These are phyloP conservation scores for Chrysomallon squamiferum DNA, from an alignment of 1,140 invertebrate genomes.

Conservation along the genomic window DNA sequence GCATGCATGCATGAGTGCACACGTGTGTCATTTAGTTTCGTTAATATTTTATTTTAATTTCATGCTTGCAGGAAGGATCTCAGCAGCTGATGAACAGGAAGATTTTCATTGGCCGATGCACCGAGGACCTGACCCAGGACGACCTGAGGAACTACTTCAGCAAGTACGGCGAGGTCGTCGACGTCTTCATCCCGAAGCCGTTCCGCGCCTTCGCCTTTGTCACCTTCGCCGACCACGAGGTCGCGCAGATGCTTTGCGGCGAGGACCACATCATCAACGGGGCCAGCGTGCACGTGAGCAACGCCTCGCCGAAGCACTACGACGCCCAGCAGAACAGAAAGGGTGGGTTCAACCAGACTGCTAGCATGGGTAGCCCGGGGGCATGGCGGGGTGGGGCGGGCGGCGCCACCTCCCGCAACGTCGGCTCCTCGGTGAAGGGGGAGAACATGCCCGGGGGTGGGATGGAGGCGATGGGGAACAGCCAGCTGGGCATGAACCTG, in stretches of 20 bases:
- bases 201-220: slow-evolving; percentile 67
- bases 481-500: slow-evolving; percentile 49
- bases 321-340: slow-evolving; percentile 40
- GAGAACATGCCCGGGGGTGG: slow-evolving; percentile 34
- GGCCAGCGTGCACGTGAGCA: slow-evolving; percentile 94
- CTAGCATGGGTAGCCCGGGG: slow-evolving; percentile 4
- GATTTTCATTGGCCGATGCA: slow-evolving; percentile 65
- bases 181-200: slow-evolving; percentile 67
- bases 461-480: slow-evolving; percentile 30
- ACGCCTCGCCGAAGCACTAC: slow-evolving; percentile 84
- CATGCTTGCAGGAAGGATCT: slow-evolving; percentile 55
- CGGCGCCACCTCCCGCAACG: slow-evolving; percentile 19
- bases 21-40: too few species aligned
- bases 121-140: slow-evolving; percentile 63
- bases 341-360: slow-evolving; percentile 5
- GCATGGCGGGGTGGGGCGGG: slow-evolving; percentile 12
- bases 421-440: slow-evolving; percentile 13
- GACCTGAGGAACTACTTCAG: slow-evolving; percentile 64
- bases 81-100: slow-evolving; percentile 60
- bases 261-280: slow-evolving; percentile 97
- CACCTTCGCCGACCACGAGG: slow-evolving; percentile 69
- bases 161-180: slow-evolving; percentile 64
- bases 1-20: too few species aligned
- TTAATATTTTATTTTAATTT: too few species aligned
- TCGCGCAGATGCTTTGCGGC: slow-evolving; percentile 89